phyloP scores from a whole-genome alignment of 2,797 vertebrate species.

The Mormyrops boulengeri region DNA sequence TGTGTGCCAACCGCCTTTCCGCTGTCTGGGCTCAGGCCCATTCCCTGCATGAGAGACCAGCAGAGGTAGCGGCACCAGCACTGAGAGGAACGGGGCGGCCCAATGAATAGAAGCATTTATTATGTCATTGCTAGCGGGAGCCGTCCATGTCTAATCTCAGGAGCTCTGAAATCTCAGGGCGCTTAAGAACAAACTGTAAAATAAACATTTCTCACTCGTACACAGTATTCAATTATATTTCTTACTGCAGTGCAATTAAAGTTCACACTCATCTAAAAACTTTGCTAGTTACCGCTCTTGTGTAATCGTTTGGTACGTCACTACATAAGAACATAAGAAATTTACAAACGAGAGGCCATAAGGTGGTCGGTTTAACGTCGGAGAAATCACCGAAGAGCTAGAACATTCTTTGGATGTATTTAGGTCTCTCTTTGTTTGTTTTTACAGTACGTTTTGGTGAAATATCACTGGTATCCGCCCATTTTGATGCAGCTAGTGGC shows the following conservation, averaged over 20 bases:
- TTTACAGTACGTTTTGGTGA: background rate
- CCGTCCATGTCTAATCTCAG: background rate
- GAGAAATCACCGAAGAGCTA: background rate
- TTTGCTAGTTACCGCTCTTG: background rate
- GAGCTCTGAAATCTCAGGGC: background rate
- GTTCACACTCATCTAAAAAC: background rate
- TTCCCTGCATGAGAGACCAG: background rate
- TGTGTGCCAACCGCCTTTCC: background rate
- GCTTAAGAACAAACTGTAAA: background rate
- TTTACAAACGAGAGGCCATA: background rate
- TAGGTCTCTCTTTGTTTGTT: background rate
- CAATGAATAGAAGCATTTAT: constrained; percentile 7
- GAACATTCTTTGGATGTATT: background rate
- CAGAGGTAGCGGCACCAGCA: background rate
- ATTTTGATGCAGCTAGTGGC: background rate
- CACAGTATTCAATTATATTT: background rate
- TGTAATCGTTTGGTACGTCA: background rate
- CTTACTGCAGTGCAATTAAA: background rate
- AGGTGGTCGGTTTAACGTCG: background rate
- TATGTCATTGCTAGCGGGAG: background rate
- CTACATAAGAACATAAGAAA: background rate
- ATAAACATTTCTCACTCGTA: background rate
- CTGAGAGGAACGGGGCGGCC: background rate
- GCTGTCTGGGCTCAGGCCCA: background rate
- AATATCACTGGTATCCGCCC: background rate